Percentiles rank a stretch among this genome's conserved stretches.
Conservation (phyloP, 1,140 invertebrate species). For the Trachymyrmex septentrionalis region DNA sequence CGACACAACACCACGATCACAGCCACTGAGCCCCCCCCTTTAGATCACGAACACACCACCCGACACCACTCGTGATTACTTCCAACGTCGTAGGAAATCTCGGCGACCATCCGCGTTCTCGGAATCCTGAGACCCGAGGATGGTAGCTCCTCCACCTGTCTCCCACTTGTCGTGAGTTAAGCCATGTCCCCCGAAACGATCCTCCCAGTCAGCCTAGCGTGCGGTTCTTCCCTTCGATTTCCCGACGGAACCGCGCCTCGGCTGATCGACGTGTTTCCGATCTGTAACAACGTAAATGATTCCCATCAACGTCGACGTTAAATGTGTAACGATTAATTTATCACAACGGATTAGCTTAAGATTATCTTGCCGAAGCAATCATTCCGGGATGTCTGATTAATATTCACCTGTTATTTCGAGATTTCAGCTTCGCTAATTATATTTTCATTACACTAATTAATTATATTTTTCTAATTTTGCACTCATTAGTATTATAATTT, state of each 20-base stretch:
- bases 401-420: neutral
- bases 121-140: conserved; percentile 40
- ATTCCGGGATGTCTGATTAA: neutral
- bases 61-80: conserved; percentile 53
- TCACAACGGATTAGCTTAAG: neutral
- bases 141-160: conserved; percentile 37
- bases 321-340: conserved; percentile 26
- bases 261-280: conserved; percentile 62
- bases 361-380: conserved; percentile 36
- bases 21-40: conserved; percentile 22
- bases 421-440: neutral
- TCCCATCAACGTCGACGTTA: conserved; percentile 17
- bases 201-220: conserved; percentile 46
- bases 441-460: neutral
- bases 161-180: conserved; percentile 49
- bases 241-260: conserved; percentile 53
- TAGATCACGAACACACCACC: conserved; percentile 49
- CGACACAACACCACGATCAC: conserved; percentile 53
- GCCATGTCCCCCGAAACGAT: conserved; percentile 30
- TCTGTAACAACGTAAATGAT: conserved; percentile 59
- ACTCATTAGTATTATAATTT: neutral
- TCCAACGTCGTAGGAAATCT: conserved; percentile 48
- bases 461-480: neutral
- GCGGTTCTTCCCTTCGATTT: conserved; percentile 44
- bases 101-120: conserved; percentile 40